phyloP scores from a whole-genome alignment of 2,113 vertebrate species.

The Melanostigma gelatinosum region DNA sequence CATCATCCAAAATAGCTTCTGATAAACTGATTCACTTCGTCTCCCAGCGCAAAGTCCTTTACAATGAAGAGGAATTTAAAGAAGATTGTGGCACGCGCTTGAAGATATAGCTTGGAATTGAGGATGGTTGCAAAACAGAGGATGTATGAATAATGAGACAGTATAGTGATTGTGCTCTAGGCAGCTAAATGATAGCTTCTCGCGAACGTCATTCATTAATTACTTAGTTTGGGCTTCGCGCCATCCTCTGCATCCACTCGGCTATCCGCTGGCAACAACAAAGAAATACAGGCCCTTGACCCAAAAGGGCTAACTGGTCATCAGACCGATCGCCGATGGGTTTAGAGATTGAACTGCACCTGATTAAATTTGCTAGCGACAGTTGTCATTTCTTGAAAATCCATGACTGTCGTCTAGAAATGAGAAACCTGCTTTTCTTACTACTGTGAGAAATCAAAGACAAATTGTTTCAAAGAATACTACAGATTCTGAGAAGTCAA shows the following conservation, averaged over 20 bases:
- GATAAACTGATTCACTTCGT: background rate
- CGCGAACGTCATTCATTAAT: background rate
- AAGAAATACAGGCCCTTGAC: too few relatives aligned
- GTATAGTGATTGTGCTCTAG: background rate
- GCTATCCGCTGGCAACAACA: too few relatives aligned
- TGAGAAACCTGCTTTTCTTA: background rate
- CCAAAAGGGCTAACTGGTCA: too few relatives aligned
- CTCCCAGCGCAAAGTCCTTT: background rate
- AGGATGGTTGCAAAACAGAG: background rate
- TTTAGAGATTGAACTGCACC: background rate
- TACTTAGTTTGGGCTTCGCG: background rate
- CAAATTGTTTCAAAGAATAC: background rate
- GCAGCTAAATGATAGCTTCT: too few relatives aligned
- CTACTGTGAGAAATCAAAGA: background rate
- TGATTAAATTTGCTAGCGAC: background rate
- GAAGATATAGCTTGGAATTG: background rate
- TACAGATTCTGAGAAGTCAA: background rate
- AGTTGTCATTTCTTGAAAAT: background rate
- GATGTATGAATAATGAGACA: background rate
- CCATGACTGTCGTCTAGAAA: background rate
- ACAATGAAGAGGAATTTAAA: background rate
- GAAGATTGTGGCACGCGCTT: too few relatives aligned
- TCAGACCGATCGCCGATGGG: too few relatives aligned
- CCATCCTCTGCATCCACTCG: too few relatives aligned
- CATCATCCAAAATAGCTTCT: background rate